Evolutionary conservation across 2,113 vertebrate species (phyloP), one percentile per base, ranked within the genome.

Genomic region (Peucedramus taeniatus): DNA sequence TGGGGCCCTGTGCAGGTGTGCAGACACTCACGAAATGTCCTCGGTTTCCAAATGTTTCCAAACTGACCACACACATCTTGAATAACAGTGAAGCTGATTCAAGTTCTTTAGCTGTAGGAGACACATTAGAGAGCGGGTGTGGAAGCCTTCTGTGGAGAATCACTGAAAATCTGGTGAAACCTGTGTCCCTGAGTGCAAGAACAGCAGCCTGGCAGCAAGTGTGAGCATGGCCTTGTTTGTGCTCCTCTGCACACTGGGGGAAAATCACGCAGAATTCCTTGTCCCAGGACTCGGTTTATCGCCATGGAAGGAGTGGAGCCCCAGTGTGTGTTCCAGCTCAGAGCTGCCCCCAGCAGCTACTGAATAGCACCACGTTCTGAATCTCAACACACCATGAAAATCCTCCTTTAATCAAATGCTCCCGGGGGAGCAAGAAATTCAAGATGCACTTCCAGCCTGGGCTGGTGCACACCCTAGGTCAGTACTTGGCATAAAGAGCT

Each of bases 141-240:
- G 98, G 98, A 96, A 98, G 75, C 77, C 98, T 98, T 37, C 98
- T 98, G 87, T 98, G 98, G 45, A 98, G 96, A 86, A 98, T 97
- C 37, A 97, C 96, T 60, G 97, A 97, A 94, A 99, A 70, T 83
- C 86, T 13, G 97, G 84, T 98, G 97, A 93, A 98, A 98, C 66
- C 91, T 88, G 49, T 93, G 96, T 95, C 98, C 97, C 86, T 57
- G 0, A 30, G 23, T 60, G 59, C 59, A 71, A 21, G 40, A 76
- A 23, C 15, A 74, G 49, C 39, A 61, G 57, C 75, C n/a, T 90
- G 72, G 35, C 45, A 85, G 70, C 10, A 10, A 64, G 26, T 9
- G 35, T 61, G 74, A 84, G 47, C 5, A 8, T 1, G 2, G 47
- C 35, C 31, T 50, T 1, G 0, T 66, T 61, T 74, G 57, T 78